These are phyloP conservation scores for Orthonychiurus folsomi DNA, from an alignment of 2,888 invertebrate species.

Conservation along the genomic window DNA sequence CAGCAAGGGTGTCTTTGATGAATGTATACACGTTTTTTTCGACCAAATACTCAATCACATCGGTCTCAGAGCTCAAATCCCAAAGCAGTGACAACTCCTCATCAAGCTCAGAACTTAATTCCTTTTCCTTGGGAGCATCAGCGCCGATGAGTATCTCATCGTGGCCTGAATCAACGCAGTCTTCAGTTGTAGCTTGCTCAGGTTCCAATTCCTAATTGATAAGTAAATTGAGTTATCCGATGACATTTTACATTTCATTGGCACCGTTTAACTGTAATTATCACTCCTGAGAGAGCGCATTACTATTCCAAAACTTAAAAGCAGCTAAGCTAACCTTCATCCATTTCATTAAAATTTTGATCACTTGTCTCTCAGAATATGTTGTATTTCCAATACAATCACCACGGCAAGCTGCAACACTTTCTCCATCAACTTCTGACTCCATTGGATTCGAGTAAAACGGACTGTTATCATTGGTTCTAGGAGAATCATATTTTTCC, in stretches of 20 bases:
- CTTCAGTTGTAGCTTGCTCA: no score
- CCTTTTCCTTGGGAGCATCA: constrained; percentile 26
- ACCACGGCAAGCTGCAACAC: constrained; percentile 45
- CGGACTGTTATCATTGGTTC: neutral
- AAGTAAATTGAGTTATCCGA: no score
- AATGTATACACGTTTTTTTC: constrained; percentile 60
- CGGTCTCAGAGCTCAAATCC: constrained; percentile 75
- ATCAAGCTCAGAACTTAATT: constrained; percentile 50
- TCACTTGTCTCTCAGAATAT: constrained; percentile 66
- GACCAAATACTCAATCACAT: constrained; percentile 61
- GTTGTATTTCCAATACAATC: constrained; percentile 72
- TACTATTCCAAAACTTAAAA: constrained; percentile 2
- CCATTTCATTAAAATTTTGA: constrained; percentile 56
- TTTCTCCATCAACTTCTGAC: neutral
- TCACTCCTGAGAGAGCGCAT: no score
- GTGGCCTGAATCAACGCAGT: no score
- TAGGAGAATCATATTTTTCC: no score
- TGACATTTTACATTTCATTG: no score
- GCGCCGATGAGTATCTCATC: no score
- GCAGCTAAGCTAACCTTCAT: constrained; percentile 19
- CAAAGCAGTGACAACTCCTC: constrained; percentile 66
- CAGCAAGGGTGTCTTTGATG: constrained; percentile 52
- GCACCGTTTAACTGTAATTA: no score
- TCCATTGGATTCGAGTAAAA: neutral
- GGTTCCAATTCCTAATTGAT: no score